Base-by-base conservation (phyloP, 2,888 invertebrate species). In the Cremastinae sp. region DNA sequence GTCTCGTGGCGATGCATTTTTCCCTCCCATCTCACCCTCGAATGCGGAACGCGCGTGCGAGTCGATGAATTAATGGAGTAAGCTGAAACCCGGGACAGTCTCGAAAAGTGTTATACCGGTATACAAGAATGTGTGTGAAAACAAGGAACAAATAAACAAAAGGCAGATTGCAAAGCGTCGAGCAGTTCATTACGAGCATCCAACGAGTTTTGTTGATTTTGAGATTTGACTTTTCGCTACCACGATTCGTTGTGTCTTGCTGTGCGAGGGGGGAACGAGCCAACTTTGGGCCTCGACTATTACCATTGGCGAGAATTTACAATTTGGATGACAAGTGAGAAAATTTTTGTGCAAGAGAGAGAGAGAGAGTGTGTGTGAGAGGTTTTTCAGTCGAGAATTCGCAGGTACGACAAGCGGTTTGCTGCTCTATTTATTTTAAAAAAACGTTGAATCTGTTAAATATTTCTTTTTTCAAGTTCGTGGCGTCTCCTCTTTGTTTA, bases 261-360 rank as follows among this genome's bases (percentile, higher is more conserved):
- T 20, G 53, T 20, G 54, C 47, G 54, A 41, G 56, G 14, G 51
- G 16, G 10, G 38, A 22, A 34, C 45, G 56, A 49, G 61, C 38
- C 45, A 64, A 75, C 10, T 16, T 20, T 69, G 68, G 68, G 34
- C 64, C 28, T 71, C 49, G 59, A 62, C 43, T 14, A 56, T 72
- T 66, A 51, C 68, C 72, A 70, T 70, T 45, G 68, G 62, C 68
- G 34, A 54, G 62, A 59, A 38, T 73, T 68, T 76, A 62, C 68
- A 41, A 68, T 62, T 72, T 76, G 51, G 58, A 54, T 68, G 58
- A 72, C 72, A 69, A 69, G 53, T 34, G 54, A 66, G 12, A 59
- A 58, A 68, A n/a, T 43, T 14, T 14, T 20, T 65, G n/a, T 34
- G 34, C 9, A 41, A 41, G 51, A 22, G 34, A 36, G 49, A 49